Evolutionary conservation across 2,113 vertebrate species (phyloP), one percentile per base, ranked within the genome.

Genomic region (Dunckerocampus dactyliophorus): DNA sequence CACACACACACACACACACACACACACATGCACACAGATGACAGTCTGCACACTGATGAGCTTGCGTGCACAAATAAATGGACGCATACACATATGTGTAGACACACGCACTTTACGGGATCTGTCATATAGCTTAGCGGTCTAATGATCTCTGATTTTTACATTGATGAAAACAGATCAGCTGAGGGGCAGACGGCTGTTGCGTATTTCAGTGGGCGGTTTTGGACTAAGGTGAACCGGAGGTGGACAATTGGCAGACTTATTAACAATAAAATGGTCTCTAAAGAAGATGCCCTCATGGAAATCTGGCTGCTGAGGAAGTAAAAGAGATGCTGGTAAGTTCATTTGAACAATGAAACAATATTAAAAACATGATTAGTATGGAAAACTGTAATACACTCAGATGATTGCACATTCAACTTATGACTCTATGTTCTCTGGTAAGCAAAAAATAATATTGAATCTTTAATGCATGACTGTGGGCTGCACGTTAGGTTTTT

Each of bases 121-220:
- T 86, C 87, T 87, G 85, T 65, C 70, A 77, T 82, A 80, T 69
- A 89, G 82, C 69, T 87, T 86, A 88, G 78, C 48, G 69, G 75
- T 77, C 76, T 87, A 88, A 88, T 87, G 85, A 87, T 78, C 81
- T 78, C 85, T 81, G 85, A 69, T 51, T 87, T 87, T 87, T 69
- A 82, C 79, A 81, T 85, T 71, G 79, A 82, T 85, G 83, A 86
- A 81, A 87, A 81, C 80, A 68, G 79, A 84, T 87, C 85, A 85
- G 84, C 79, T 85, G 78, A 89, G 80, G 79, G 80, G 84, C 72
- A 80, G 82, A 69, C 81, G 71, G 79, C 72, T 76, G 79, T 49
- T 72, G 63, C 53, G 62, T 63, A 58, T 75, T 82, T 74, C 72
- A 82, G 81, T 82, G 80, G 85, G 85, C 74, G 85, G 74, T 72